A percentile compares a stretch with the other conserved stretches of the same genome.
Evolutionary conservation across 2,797 vertebrate species (phyloP).

Genomic region (Sardinella longiceps): DNA sequence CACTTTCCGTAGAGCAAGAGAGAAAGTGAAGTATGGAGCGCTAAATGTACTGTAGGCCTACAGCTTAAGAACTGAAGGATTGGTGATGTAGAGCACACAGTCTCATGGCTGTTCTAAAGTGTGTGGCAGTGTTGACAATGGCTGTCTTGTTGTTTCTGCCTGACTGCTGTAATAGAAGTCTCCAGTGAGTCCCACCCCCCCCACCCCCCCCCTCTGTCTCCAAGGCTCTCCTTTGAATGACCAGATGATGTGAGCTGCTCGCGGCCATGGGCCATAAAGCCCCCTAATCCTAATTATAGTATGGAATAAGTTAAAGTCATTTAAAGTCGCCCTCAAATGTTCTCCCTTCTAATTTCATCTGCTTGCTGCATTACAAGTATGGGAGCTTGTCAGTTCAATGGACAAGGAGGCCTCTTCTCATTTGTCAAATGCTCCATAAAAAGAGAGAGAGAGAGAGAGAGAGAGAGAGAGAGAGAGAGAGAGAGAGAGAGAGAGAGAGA

Average conservation of each 20-base stretch:
- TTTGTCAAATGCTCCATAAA: slow-evolving; percentile 27
- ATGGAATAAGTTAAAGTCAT: slow-evolving; percentile 45
- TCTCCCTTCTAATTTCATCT: slow-evolving; percentile 58
- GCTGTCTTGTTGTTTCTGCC: not conserved
- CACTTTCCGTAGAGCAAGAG: no score
- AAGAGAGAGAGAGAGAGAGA: slow-evolving; percentile 21
- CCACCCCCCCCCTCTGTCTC: not conserved
- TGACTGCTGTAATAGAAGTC: not conserved
- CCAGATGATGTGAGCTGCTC: slow-evolving; percentile 29
- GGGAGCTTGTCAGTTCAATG: slow-evolving; percentile 22
- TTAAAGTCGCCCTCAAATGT: slow-evolving; percentile 43
- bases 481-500: not conserved
- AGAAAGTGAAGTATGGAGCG: no score
- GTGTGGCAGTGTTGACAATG: not conserved
- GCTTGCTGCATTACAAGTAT: slow-evolving; percentile 39
- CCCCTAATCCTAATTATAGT: slow-evolving; percentile 38
- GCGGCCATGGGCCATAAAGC: not conserved
- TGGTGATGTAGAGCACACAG: not conserved
- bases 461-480: not conserved
- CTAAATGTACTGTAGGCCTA: not conserved
- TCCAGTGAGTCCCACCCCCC: not conserved
- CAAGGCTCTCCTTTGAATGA: slow-evolving; percentile 1
- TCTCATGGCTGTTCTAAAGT: not conserved
- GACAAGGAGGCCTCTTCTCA: slow-evolving; percentile 32
- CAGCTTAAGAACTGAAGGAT: not conserved